Conservation (phyloP, 2,113 vertebrate genomes). For the Struthidea cinerea region DNA sequence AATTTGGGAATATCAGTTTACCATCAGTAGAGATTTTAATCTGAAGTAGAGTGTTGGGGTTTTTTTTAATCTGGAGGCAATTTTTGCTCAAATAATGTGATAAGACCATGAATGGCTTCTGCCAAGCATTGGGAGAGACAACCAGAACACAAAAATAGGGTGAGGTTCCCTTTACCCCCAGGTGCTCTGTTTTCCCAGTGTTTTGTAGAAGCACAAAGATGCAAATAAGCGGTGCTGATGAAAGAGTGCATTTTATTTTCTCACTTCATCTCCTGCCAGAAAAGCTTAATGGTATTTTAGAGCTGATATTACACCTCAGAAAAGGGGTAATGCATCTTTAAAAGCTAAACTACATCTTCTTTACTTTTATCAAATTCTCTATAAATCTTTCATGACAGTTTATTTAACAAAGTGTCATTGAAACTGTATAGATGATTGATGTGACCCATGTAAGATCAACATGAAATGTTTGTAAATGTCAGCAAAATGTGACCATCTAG, state of each 20-base stretch:
- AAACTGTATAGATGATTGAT: slow-evolving; percentile 82
- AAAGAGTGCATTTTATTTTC: slow-evolving; percentile 44
- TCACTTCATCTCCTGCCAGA: slow-evolving; percentile 56
- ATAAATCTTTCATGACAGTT: slow-evolving; percentile 86
- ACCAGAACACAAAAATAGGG: not conserved
- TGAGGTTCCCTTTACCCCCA: not conserved
- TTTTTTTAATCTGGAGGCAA: not conserved
- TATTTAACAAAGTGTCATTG: slow-evolving; percentile 85
- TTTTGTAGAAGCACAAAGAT: slow-evolving; percentile 8
- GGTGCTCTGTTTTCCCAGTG: not conserved
- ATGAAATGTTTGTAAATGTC: slow-evolving; percentile 85
- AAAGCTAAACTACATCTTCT: slow-evolving; percentile 80
- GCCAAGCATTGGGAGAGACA: not conserved
- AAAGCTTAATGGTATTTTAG: slow-evolving; percentile 70
- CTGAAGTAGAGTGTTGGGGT: not conserved
- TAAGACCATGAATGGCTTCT: not conserved
- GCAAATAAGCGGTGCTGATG: slow-evolving; percentile 37
- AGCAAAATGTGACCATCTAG: slow-evolving; percentile 80
- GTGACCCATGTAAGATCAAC: slow-evolving; percentile 78
- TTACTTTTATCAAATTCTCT: slow-evolving; percentile 84
- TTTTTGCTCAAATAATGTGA: not conserved
- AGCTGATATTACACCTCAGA: slow-evolving; percentile 70
- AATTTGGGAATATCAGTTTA: not conserved
- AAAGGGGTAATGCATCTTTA: slow-evolving; percentile 77
- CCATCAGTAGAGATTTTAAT: not conserved